Evolutionary conservation across 2,888 invertebrate species (phyloP).

Genomic region (Rhingia rostrata): DNA sequence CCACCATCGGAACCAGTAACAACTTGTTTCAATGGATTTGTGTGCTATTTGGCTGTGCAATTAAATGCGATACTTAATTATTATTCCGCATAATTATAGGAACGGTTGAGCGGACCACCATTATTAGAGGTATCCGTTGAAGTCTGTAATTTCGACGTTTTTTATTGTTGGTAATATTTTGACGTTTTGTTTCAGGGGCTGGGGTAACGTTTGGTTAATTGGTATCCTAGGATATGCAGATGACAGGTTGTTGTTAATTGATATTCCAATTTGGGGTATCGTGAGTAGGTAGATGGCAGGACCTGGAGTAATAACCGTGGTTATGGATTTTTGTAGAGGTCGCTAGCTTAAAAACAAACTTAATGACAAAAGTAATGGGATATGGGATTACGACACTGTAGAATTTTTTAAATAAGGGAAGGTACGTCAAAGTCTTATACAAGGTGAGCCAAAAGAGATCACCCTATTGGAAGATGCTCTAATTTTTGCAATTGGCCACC

Average conservation of each 20-base stretch:
- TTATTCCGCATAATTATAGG: constrained; percentile 30
- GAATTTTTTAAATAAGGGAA: too few species aligned
- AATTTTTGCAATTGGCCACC: too few species aligned
- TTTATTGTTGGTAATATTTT: too few species aligned
- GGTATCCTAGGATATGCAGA: constrained; percentile 14
- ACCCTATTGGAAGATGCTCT: too few species aligned
- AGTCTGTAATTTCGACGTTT: constrained; percentile 4
- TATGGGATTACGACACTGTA: too few species aligned
- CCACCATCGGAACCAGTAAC: constrained; percentile 19
- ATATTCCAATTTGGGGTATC: not conserved
- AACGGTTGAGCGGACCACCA: constrained; percentile 3
- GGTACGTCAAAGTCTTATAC: too few species aligned
- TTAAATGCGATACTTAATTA: constrained; percentile 38
- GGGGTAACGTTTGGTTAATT: constrained; percentile 24
- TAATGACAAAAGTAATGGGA: too few species aligned
- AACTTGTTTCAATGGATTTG: constrained; percentile 20
- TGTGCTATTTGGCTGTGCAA: constrained; percentile 20
- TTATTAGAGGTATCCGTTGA: constrained; percentile 11
- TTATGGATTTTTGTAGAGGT: too few species aligned
- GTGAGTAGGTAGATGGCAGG: not conserved
- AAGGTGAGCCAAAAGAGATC: too few species aligned
- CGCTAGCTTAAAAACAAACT: too few species aligned
- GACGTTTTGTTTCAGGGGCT: not conserved
- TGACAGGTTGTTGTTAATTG: constrained; percentile 14
- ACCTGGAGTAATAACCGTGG: too few species aligned